phyloP scores from a whole-genome alignment of 2,113 vertebrate genomes.

The rat (Rattus norvegicus) region GRCr8 NC_086032.1:16776501-16777000 shows the following conservation, averaged over 20 bases:
- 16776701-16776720: neutral
- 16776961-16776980: constrained; percentile 13
- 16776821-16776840: neutral
- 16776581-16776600: neutral
- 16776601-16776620: neutral
- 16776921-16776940: neutral
- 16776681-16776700: neutral
- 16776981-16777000: neutral
- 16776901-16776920: neutral
- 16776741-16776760: neutral
- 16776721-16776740: neutral
- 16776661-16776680: neutral
- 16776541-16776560: neutral
- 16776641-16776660: constrained; percentile 37
- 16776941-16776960: neutral
- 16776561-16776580: constrained; percentile 25
- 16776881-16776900: neutral
- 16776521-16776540: constrained; percentile 21
- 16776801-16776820: neutral
- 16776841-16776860: neutral
- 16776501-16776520: neutral
- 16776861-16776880: neutral
- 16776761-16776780: neutral
- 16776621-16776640: constrained; percentile 49
- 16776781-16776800: neutral